Conservation (phyloP, 2,113 vertebrate species). For the zebrafish (Danio rerio) region DNA sequence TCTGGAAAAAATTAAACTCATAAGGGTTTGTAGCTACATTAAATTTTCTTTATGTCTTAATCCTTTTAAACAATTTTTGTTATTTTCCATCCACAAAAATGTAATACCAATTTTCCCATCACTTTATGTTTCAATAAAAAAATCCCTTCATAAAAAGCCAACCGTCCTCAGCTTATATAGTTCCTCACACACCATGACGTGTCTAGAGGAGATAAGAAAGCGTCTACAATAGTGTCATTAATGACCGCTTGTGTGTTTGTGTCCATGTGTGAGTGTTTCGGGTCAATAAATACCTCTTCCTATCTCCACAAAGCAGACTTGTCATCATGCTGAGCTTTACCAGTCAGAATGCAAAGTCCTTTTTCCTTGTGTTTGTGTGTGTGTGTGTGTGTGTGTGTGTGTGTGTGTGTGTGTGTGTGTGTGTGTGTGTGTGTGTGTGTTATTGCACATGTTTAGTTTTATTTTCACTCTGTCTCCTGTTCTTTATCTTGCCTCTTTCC, state of each 20-base stretch:
- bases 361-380: too few species aligned
- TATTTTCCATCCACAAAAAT: neutral
- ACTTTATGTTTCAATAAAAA: neutral
- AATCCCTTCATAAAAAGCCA: neutral
- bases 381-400: neutral
- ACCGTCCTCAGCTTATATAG: neutral
- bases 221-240: neutral
- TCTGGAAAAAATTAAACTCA: too few species aligned
- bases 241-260: constrained; percentile 15
- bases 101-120: neutral
- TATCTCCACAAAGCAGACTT: constrained; percentile 46
- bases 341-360: neutral
- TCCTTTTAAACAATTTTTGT: neutral
- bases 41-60: too few species aligned
- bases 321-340: neutral
- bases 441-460: neutral
- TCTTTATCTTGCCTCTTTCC: constrained; percentile 21
- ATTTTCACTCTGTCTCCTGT: neutral
- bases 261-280: neutral
- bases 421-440: neutral
- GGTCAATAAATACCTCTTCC: constrained; percentile 44
- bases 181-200: constrained; percentile 20
- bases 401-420: neutral
- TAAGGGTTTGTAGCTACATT: too few species aligned
- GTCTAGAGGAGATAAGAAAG: constrained; percentile 3